A percentile compares a stretch with the other conserved stretches of the same genome.
These are phyloP conservation scores for Watsonalla binaria DNA, from an alignment of 2,888 invertebrate species.

Conservation along the genomic window DNA sequence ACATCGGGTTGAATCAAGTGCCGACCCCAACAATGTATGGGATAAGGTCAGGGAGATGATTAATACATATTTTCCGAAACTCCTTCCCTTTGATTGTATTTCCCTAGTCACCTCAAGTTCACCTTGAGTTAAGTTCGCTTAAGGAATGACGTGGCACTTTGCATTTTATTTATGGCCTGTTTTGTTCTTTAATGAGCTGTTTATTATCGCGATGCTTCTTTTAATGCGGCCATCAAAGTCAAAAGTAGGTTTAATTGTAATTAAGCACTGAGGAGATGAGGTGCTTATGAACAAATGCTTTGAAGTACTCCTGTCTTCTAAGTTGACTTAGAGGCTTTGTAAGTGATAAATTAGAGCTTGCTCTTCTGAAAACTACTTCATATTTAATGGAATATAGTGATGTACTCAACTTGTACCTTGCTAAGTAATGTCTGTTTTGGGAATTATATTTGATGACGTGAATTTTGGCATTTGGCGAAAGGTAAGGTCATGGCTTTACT, in stretches of 20 bases:
- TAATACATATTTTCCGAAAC: too few relatives aligned
- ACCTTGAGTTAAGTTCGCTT: background rate
- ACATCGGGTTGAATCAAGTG: too few relatives aligned
- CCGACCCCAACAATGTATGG: too few relatives aligned
- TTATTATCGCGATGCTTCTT: slow-evolving; percentile 20
- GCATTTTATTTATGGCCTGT: slow-evolving; percentile 22
- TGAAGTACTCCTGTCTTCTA: background rate
- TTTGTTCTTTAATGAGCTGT: slow-evolving; percentile 22
- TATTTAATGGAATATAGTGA: background rate
- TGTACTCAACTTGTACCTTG: background rate
- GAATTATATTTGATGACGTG: too few relatives aligned
- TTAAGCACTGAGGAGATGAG: background rate
- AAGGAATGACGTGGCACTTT: slow-evolving; percentile 23
- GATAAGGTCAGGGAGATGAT: too few relatives aligned
- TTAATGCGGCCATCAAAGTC: slow-evolving; percentile 4
- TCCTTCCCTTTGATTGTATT: background rate
- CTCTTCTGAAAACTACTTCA: background rate
- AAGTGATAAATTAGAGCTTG: background rate
- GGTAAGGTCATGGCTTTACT: too few relatives aligned
- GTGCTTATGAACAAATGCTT: background rate
- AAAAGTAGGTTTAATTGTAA: background rate
- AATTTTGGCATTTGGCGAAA: too few relatives aligned
- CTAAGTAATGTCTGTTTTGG: too few relatives aligned
- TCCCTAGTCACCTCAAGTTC: background rate
- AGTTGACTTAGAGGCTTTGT: background rate